Conservation (phyloP, 2,113 vertebrate genomes). For the Epinephelus moara region DNA sequence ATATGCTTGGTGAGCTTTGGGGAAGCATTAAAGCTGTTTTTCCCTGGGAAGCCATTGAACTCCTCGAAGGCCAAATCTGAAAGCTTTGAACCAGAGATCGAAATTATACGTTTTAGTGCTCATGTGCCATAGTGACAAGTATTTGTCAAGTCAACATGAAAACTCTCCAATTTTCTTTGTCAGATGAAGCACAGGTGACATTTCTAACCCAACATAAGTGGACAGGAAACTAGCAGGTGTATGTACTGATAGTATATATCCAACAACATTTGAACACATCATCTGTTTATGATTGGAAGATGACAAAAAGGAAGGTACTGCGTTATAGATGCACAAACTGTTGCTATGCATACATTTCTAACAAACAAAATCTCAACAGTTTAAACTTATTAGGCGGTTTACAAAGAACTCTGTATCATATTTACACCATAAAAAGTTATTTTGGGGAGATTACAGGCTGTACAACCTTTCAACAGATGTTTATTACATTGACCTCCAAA, state of each 20-base stretch:
- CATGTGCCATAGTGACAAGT: background rate
- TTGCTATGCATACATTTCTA: background rate
- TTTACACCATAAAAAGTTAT: background rate
- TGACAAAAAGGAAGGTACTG: background rate
- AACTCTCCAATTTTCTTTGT: background rate
- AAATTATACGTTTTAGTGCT: background rate
- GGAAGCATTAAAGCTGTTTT: constrained; percentile 58
- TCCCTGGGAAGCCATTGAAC: constrained; percentile 79
- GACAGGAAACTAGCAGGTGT: background rate
- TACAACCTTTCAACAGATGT: background rate
- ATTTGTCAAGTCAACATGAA: background rate
- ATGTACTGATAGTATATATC: background rate
- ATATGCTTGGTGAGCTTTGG: constrained; percentile 73
- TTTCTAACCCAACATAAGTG: background rate
- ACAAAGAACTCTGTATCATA: background rate
- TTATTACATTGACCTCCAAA: background rate
- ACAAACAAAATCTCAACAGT: background rate
- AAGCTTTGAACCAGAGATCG: constrained; percentile 63
- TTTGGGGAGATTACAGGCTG: background rate
- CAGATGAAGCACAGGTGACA: background rate
- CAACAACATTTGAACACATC: background rate
- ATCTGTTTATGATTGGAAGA: background rate
- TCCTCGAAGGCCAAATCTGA: constrained; percentile 79
- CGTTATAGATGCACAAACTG: background rate
- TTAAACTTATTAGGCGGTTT: background rate